Evolutionary conservation across 1,140 invertebrate genomes (phyloP).

Genomic region (Pogonognathellus flavescens): DNA sequence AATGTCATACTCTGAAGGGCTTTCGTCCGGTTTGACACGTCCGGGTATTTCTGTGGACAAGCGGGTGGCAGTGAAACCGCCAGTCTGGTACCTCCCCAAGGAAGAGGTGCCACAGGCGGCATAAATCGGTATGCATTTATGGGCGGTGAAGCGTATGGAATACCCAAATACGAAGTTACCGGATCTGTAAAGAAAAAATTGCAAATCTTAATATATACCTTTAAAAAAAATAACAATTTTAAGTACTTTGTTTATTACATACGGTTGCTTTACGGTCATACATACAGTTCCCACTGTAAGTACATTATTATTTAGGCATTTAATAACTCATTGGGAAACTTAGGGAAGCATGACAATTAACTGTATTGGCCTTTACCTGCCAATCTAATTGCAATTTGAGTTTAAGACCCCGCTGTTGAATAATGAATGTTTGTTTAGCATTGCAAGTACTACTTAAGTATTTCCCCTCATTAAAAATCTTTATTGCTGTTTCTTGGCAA

Average conservation of each 20-base stretch:
- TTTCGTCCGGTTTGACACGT: constrained; percentile 79
- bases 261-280: too few relatives aligned
- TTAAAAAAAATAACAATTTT: too few relatives aligned
- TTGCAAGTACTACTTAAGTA: not conserved
- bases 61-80: constrained; percentile 82
- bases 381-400: not conserved
- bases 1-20: constrained; percentile 80
- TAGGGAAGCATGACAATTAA: not conserved
- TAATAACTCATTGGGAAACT: not conserved
- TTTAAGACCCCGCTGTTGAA: too few relatives aligned
- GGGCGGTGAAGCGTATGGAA: constrained; percentile 65
- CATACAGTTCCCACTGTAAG: too few relatives aligned
- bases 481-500: not conserved
- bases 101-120: constrained; percentile 68
- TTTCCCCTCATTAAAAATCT: not conserved
- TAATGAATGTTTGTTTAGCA: constrained; percentile 22
- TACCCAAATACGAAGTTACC: constrained; percentile 62
- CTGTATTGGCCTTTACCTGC: constrained; percentile 2
- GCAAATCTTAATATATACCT: too few relatives aligned
- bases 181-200: constrained; percentile 61
- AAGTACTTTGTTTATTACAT: too few relatives aligned
- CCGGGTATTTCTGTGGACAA: constrained; percentile 82
- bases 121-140: constrained; percentile 66
- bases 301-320: too few relatives aligned
- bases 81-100: constrained; percentile 81